Evolutionary conservation across 2,888 invertebrate species (phyloP).

Genomic region (Tipula confusa): DNA sequence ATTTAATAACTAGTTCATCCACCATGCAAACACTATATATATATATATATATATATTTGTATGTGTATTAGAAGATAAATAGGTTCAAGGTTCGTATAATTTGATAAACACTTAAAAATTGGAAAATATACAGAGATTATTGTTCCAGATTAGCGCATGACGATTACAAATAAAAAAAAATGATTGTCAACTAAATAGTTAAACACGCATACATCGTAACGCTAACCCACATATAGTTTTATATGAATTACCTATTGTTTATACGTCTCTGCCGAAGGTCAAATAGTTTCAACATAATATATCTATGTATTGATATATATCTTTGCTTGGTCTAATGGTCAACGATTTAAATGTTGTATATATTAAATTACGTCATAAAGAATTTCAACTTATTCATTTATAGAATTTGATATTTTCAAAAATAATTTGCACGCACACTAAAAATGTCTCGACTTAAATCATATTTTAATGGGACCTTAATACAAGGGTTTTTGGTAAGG

Average conservation of each 20-base stretch:
- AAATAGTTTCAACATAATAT: neutral
- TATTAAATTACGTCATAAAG: neutral
- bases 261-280: constrained; percentile 3
- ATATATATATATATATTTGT: too few relatives aligned
- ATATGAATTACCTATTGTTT: constrained; percentile 9
- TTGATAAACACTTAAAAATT: neutral
- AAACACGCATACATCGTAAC: neutral
- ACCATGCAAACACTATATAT: neutral
- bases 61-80: too few relatives aligned
- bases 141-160: neutral
- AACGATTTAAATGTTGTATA: neutral
- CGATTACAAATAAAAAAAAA: neutral
- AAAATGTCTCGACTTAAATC: too few relatives aligned
- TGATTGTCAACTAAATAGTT: neutral
- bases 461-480: too few relatives aligned
- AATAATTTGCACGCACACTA: too few relatives aligned
- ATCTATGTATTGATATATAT: too few relatives aligned
- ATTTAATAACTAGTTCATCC: neutral
- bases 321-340: neutral
- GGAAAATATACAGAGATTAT: neutral
- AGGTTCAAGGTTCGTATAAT: constrained; percentile 8
- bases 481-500: too few relatives aligned
- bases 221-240: neutral
- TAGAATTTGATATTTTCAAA: neutral
- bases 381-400: neutral